Evolutionary conservation across 2,797 vertebrate genomes (phyloP).

Genomic region (Sebastes goodei): DNA sequence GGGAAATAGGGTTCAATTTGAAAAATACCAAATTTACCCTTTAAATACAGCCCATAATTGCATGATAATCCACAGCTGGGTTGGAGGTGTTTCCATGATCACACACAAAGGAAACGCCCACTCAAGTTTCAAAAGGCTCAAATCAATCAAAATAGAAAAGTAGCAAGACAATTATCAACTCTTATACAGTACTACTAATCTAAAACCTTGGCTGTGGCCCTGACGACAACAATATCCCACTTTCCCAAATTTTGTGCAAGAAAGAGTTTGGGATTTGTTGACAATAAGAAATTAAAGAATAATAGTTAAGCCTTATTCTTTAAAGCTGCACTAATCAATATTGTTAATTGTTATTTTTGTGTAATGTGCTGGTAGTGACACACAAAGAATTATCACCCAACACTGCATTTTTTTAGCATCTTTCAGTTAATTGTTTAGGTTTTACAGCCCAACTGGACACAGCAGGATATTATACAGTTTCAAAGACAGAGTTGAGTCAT

Average conservation of each 20-base stretch:
- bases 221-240: too few relatives aligned
- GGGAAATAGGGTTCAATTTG: too few relatives aligned
- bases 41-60: neutral
- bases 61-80: neutral
- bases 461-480: too few relatives aligned
- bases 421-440: too few relatives aligned
- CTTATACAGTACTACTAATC: too few relatives aligned
- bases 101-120: neutral
- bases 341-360: neutral
- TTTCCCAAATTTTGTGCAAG: too few relatives aligned
- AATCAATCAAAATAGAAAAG: neutral
- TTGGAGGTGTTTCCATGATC: neutral
- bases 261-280: neutral
- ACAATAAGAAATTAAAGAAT: neutral
- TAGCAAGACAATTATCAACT: too few relatives aligned
- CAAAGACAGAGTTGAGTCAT: too few relatives aligned
- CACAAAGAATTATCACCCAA: neutral
- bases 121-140: neutral
- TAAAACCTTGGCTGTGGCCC: too few relatives aligned
- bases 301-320: neutral
- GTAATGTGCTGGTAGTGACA: neutral
- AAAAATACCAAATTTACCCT: neutral
- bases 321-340: neutral
- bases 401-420: too few relatives aligned
- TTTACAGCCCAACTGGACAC: too few relatives aligned